phyloP scores from a whole-genome alignment of 2,113 vertebrate species.

The Lontra canadensis region DNA sequence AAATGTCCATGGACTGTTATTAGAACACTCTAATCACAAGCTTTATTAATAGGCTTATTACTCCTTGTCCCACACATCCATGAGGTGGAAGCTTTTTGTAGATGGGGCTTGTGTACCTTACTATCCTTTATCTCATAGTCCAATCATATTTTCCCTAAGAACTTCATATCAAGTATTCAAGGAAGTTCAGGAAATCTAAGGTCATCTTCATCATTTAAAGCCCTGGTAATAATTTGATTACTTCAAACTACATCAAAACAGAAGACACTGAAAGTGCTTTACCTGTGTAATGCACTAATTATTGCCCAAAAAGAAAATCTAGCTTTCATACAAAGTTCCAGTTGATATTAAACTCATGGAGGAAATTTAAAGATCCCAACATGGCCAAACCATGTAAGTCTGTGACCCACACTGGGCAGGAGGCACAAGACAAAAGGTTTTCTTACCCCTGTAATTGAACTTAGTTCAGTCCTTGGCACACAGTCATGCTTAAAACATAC shows the following conservation, averaged over 20 bases:
- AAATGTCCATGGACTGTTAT: not conserved
- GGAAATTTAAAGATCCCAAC: not conserved
- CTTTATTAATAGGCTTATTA: not conserved
- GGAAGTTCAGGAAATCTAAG: not conserved
- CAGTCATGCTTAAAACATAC: constrained; percentile 32
- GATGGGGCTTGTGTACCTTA: not conserved
- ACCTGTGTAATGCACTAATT: not conserved
- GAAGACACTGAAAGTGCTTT: not conserved
- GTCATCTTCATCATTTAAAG: not conserved
- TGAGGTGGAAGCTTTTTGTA: not conserved
- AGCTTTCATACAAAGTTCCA: not conserved
- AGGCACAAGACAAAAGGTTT: not conserved
- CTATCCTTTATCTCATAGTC: not conserved
- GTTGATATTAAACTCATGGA: not conserved
- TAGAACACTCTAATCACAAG: not conserved
- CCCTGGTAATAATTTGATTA: not conserved
- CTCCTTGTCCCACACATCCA: not conserved
- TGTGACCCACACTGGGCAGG: not conserved
- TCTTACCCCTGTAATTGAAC: not conserved
- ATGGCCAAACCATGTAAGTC: not conserved
- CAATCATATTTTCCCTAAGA: not conserved
- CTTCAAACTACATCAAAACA: constrained; percentile 33
- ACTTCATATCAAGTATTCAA: not conserved
- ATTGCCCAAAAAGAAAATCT: not conserved
- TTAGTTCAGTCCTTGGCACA: not conserved